Conservation (phyloP, 2,797 vertebrate genomes). For the Echiichthys vipera region DNA sequence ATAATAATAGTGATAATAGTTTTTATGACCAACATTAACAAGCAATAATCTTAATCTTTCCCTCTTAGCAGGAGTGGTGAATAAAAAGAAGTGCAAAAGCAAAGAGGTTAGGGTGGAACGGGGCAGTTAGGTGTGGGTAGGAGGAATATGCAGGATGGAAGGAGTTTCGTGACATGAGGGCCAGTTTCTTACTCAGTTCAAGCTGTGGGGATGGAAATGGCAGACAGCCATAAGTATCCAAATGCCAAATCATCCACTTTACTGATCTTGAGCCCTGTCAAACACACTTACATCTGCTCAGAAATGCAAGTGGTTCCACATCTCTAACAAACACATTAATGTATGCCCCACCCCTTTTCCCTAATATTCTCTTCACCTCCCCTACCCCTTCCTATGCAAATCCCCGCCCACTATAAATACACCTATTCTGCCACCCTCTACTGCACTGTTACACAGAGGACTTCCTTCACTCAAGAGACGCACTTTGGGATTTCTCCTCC, state of each 20-base stretch:
- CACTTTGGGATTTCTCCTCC: conserved; percentile 29
- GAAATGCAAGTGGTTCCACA: conserved; percentile 33
- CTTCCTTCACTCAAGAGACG: conserved; percentile 33
- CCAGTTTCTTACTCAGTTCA: conserved; percentile 33
- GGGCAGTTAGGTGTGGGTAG: conserved; percentile 14
- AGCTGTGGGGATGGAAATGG: conserved; percentile 29
- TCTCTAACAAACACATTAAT: conserved; percentile 40
- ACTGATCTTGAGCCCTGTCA: conserved; percentile 39
- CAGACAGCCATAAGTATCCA: conserved; percentile 21
- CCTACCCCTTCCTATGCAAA: conserved; percentile 74
- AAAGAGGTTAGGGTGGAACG: conserved; percentile 17
- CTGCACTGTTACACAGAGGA: conserved; percentile 53
- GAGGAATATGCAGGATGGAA: conserved; percentile 17
- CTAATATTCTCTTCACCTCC: conserved; percentile 63
- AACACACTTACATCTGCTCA: conserved; percentile 41
- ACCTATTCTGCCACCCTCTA: conserved; percentile 68
- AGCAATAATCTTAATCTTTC: no score
- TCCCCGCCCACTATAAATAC: conserved; percentile 83
- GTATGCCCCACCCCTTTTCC: conserved; percentile 47
- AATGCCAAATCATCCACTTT: conserved; percentile 16
- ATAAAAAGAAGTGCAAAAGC: background rate
- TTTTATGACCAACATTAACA: no score
- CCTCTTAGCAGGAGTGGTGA: background rate
- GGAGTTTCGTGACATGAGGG: conserved; percentile 35
- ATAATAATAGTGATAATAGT: no score